phyloP scores from a whole-genome alignment of 2,797 vertebrate genomes.

The Falco concolor region DNA sequence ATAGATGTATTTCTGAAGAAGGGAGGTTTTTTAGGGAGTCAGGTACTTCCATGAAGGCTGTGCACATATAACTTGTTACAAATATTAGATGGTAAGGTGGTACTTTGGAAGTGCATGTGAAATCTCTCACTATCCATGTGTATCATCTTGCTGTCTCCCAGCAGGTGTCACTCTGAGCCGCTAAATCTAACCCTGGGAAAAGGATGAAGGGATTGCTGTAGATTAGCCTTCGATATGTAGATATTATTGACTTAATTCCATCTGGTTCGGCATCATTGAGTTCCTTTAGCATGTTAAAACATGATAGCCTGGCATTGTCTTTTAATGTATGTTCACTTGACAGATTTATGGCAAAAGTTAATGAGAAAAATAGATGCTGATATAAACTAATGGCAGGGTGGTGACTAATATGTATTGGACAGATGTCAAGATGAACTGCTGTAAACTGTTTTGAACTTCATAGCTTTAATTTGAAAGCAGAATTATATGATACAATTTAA shows the following conservation, averaged over 20 bases:
- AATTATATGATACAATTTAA: not conserved
- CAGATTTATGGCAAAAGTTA: not conserved
- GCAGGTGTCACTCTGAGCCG: constrained; percentile 45
- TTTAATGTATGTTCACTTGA: not conserved
- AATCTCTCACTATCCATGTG: fast-evolving
- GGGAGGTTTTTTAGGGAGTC: not conserved
- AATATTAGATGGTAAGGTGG: not conserved
- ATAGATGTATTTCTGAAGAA: not conserved
- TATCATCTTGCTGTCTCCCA: constrained; percentile 13
- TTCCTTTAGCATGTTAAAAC: not conserved
- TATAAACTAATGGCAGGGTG: not conserved
- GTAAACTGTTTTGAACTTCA: not conserved
- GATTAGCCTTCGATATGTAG: not conserved
- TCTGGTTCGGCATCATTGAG: not conserved
- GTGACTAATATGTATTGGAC: not conserved
- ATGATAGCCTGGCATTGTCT: not conserved
- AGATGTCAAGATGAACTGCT: not conserved
- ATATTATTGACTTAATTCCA: not conserved
- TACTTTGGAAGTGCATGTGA: not conserved
- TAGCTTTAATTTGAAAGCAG: not conserved
- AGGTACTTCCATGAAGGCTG: not conserved
- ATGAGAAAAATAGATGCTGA: not conserved
- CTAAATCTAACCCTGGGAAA: not conserved
- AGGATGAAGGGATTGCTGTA: not conserved
- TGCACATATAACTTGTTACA: not conserved